Evolutionary conservation across 2,797 vertebrate genomes (phyloP), one percentile per base, ranked within the genome.

Genomic region (Amblyopsis hoosieri): DNA sequence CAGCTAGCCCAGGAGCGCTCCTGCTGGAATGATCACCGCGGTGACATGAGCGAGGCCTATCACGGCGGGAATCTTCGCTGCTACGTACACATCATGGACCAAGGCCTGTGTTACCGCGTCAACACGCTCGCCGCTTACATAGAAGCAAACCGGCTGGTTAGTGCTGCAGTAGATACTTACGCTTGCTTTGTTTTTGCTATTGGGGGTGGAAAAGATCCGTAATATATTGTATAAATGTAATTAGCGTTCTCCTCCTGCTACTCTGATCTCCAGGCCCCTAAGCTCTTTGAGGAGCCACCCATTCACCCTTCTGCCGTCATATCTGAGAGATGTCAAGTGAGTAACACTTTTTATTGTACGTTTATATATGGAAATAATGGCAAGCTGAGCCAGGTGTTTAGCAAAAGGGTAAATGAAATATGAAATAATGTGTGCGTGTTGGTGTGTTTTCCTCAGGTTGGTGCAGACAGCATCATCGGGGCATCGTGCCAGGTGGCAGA

Each of bases 61-160:
- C 93, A 97, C 0, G 94, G 94, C 12, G 92, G 95, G 48, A 93
- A 90, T 74, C 89, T 99, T 46, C 95, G 96, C 76, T 99, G 97
- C 83, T 99, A 98, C 0, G 95, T 98, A 66, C 96, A 99, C 76
- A 93, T 99, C 64, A 95, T 97, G 93, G 94, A 95, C 64, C 93
- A 95, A 58, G 95, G 96, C n/a, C 85, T 96, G 56, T 99, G 98
- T 85, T 98, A 85, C 87, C 94, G 97, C 9, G 95, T 97, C 71
- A 99, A 95, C 83, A 98, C 95, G 1, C 90, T 99, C 3, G 95
- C 94, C 3, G 92, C 95, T 46, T 99, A 97, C 78, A 95, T 99
- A 54, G 98, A 99, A 75, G 97, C 97, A 48, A 99, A 99, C 85
- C 90, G 94, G 64, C 93, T 96, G 94, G 98, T 99, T 78, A 94